Evolutionary conservation across 30 jellyfish, hydroid and myxozoan genomes (phyloP).

Genomic region (Turritopsis rubra): DNA sequence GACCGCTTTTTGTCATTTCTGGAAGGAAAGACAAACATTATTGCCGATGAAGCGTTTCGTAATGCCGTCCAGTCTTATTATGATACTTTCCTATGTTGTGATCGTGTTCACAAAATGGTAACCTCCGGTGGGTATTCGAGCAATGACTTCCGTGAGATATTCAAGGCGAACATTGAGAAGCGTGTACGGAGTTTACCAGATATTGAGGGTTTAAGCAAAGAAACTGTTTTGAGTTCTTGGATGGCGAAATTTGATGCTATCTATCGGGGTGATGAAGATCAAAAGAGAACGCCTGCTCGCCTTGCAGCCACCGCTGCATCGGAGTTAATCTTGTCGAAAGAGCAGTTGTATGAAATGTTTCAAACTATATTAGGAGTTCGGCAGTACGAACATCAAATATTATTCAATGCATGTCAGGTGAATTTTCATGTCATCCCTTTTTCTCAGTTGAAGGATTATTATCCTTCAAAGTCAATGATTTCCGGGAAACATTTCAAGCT

Average conservation of each 20-base stretch:
- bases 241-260: conserved; percentile 99
- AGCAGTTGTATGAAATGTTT: conserved; percentile 88
- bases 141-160: conserved; percentile 87
- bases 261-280: conserved; percentile 97
- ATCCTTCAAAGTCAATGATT: too few species aligned
- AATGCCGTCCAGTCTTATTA: conserved; percentile 79
- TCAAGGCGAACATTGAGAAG: conserved; percentile 86
- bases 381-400: conserved; percentile 79
- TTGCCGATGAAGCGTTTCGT: conserved; percentile 89
- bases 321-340: conserved; percentile 81
- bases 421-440: too few species aligned
- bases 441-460: too few species aligned
- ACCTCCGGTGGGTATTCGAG: conserved; percentile 97
- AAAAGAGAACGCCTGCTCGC: conserved; percentile 85
- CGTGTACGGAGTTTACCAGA: conserved; percentile 87
- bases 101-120: conserved; percentile 92
- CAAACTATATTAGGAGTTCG: conserved; percentile 71
- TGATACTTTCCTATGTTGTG: conserved; percentile 87
- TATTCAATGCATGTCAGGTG: conserved; percentile 96
- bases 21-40: conserved; percentile 78
- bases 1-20: conserved; percentile 84
- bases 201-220: conserved; percentile 94
- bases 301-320: conserved; percentile 98
- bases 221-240: conserved; percentile 97
- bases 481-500: too few species aligned